Conservation (phyloP, 2,113 vertebrate genomes). For the Tragelaphus strepsiceros region DNA sequence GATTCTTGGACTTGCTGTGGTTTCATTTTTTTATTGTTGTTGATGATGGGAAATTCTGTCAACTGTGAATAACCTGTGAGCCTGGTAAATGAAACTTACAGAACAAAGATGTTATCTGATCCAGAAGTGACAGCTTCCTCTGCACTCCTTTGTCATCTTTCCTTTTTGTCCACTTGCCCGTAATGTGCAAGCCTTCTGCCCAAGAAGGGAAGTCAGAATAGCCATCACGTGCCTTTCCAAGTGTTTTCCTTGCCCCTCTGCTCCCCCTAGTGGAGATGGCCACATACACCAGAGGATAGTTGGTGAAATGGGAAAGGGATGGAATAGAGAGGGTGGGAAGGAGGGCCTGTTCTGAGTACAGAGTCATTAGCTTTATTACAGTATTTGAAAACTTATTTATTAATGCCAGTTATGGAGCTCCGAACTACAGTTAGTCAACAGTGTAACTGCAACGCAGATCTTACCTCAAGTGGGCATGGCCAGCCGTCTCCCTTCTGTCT, state of each 20-base stretch:
- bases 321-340: not conserved
- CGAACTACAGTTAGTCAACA: not conserved
- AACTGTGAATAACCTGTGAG: not conserved
- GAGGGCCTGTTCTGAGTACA: not conserved
- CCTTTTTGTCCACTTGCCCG: not conserved
- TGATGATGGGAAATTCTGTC: constrained; percentile 14
- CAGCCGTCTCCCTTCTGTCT: not conserved
- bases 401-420: not conserved
- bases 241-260: not conserved
- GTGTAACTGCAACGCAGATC: not conserved
- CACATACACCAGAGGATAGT: not conserved
- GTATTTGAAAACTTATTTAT: not conserved
- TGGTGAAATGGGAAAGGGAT: not conserved
- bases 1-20: constrained; percentile 12
- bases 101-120: not conserved
- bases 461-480: not conserved
- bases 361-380: not conserved
- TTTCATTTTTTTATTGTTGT: constrained; percentile 1
- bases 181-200: not conserved
- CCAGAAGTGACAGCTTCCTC: not conserved
- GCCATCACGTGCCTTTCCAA: not conserved
- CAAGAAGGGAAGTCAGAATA: not conserved
- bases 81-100: not conserved
- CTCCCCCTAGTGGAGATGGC: not conserved
- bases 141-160: not conserved